Conservation (phyloP, 2,888 invertebrate genomes). For the Agrenia bidenticulata region DNA sequence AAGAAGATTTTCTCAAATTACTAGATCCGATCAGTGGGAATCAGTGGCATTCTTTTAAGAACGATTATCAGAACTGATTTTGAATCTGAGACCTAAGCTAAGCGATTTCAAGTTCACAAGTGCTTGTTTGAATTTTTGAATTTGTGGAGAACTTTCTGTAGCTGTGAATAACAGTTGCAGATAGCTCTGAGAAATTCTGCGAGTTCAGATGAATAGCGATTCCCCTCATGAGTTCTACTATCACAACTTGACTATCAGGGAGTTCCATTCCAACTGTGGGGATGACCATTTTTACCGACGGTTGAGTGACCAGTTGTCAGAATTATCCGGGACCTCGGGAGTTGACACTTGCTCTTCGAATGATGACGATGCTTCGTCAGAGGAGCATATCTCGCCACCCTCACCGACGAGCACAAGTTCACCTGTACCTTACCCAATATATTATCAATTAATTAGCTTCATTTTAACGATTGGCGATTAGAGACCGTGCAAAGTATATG, state of each 20-base stretch:
- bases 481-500: no score
- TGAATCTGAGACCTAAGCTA: no score
- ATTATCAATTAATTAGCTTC: no score
- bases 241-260: constrained; percentile 1
- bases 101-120: no score
- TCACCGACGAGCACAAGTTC: background rate
- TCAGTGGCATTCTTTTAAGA: no score
- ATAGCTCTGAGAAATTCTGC: constrained; percentile 6
- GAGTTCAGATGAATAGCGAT: constrained; percentile 12
- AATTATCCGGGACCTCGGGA: constrained; percentile 35
- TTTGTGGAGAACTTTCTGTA: constrained; percentile 16
- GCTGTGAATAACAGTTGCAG: constrained; percentile 12
- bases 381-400: constrained; percentile 2
- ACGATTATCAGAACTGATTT: no score
- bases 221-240: constrained; percentile 16
- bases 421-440: no score
- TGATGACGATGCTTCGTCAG: constrained; percentile 11
- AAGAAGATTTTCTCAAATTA: no score
- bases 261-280: background rate
- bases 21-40: no score
- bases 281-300: constrained; percentile 35
- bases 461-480: no score
- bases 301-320: constrained; percentile 44
- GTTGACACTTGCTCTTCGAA: constrained; percentile 23
- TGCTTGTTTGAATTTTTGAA: no score